phyloP scores from a whole-genome alignment of 2,113 vertebrate species.

The Pygoscelis adeliae region DNA sequence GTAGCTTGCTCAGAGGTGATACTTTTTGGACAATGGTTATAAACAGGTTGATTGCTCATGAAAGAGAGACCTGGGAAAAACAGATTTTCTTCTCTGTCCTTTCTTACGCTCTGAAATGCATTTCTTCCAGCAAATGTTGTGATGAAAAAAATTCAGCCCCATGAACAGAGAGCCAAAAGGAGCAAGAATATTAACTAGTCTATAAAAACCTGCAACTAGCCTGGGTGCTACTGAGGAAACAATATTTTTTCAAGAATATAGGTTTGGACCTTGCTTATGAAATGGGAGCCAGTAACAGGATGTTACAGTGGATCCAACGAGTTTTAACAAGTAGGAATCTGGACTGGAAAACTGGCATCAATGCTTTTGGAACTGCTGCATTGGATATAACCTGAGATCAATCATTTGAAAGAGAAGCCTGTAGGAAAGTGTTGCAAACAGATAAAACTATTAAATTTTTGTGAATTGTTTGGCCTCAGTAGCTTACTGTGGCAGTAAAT shows the following conservation, averaged over 20 bases:
- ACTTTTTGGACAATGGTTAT: neutral
- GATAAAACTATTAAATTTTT: neutral
- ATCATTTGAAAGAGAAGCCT: neutral
- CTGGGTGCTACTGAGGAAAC: neutral
- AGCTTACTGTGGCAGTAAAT: neutral
- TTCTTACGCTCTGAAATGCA: neutral
- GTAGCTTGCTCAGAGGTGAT: neutral
- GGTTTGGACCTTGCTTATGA: neutral
- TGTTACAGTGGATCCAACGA: neutral
- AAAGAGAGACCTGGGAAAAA: neutral
- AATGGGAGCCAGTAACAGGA: rapidly evolving
- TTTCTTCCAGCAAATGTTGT: neutral
- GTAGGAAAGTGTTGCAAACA: neutral
- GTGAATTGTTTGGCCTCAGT: neutral
- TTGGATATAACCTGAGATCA: neutral
- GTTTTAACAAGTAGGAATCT: neutral
- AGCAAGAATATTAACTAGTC: neutral
- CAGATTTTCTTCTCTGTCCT: rapidly evolving
- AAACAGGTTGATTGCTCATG: neutral
- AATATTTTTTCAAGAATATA: neutral
- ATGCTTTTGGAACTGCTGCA: neutral
- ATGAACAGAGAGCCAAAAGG: neutral
- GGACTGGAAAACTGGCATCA: neutral
- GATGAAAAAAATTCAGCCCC: neutral
- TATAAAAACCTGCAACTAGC: neutral